These are phyloP conservation scores for Mus spretus DNA, from an alignment of 2,797 vertebrate genomes.

Conservation along the genomic window DNA sequence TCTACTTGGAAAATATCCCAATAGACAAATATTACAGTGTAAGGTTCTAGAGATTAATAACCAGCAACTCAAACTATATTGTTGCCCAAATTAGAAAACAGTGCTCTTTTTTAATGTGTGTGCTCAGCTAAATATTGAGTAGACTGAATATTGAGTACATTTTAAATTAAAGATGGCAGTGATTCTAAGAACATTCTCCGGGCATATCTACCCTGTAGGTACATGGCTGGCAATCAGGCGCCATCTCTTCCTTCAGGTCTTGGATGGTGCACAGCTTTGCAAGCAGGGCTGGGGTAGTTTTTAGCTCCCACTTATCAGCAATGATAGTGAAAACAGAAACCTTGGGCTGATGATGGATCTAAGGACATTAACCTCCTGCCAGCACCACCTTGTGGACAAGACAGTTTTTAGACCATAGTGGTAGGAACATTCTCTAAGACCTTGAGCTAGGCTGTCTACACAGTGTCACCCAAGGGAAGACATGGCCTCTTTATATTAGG, in stretches of 20 bases:
- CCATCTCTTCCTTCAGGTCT: background rate
- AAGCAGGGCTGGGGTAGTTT: conserved; percentile 25
- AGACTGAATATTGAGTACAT: background rate
- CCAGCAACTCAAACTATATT: background rate
- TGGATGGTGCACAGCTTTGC: background rate
- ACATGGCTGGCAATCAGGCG: background rate
- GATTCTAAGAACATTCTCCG: background rate
- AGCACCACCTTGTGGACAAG: background rate
- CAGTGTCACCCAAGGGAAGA: background rate
- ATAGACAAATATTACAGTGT: background rate
- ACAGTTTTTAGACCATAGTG: background rate
- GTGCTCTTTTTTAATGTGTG: background rate
- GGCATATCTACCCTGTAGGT: background rate
- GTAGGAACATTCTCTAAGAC: conserved; percentile 57
- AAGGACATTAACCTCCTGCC: background rate
- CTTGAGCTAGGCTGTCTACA: background rate
- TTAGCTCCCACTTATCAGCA: background rate
- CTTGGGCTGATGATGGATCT: background rate
- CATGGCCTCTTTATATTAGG: background rate
- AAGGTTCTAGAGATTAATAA: background rate
- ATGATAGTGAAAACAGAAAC: background rate
- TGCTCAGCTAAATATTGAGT: background rate
- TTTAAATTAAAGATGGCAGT: background rate
- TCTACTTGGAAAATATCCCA: background rate
- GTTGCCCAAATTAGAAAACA: conserved; percentile 40